Evolutionary conservation across 2,888 invertebrate genomes (phyloP), one percentile per base, ranked within the genome.

Genomic region (Luperina testacea): DNA sequence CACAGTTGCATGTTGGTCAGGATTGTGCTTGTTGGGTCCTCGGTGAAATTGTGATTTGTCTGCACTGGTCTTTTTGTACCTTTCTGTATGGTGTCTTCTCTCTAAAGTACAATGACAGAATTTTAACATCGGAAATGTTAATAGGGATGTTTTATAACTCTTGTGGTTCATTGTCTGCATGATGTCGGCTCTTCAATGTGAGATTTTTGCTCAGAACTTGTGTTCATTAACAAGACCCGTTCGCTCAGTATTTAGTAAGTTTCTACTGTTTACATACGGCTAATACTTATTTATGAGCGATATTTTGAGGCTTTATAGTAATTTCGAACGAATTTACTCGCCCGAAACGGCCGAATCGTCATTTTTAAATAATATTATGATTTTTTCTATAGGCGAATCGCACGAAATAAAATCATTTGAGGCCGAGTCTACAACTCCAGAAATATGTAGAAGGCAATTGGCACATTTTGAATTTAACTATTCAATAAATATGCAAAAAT

Each of bases 131-230:
- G 63, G n/a, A 48, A 69, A 78, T 70, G 75, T 72, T 75, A 78
- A 82, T 72, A 59, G 65, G 65, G 65, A 69, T 86, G 75, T 82
- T 83, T 75, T 72, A 64, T 69, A 63, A 64, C 69, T 74, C 64
- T 65, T 57, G 61, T 72, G n/a, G 68, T 63, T 71, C 84, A 70
- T 86, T 82, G 83, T 84, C 13, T 70, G 74, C 32, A 15, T n/a
- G 57, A n/a, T 72, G 75, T 38, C 45, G 75, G 57, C 63, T 72
- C 59, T 72, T 70, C 57, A 73, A 27, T 38, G 48, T 72, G 32
- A 75, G 32, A 65, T 75, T 85, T 74, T 75, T 77, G 65, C 32
- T 74, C 32, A 20, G 53, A 53, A 48, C 73, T 59, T 65, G 57
- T 24, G 42, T 76, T 76, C 75, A 75, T 78, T 86, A 82, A 45